Conservation (phyloP, 2,113 vertebrate species). For the Cyrtonyx montezumae region DNA sequence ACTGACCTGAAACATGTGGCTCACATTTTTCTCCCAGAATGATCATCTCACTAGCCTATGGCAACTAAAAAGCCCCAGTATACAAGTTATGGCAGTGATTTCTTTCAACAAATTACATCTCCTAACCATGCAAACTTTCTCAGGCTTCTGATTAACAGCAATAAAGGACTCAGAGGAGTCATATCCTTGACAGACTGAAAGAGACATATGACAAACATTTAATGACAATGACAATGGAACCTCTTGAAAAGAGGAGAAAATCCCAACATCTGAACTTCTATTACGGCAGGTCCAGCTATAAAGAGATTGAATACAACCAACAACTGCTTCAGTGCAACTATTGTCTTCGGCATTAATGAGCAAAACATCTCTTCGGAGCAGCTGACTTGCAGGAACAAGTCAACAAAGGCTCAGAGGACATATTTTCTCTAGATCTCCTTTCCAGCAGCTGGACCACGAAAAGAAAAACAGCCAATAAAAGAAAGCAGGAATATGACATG, state of each 20-base stretch:
- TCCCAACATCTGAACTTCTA: not conserved
- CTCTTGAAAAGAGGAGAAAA: not conserved
- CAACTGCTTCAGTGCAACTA: not conserved
- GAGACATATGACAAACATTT: not conserved
- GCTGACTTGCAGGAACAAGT: not conserved
- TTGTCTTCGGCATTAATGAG: not conserved
- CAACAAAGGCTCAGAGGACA: not conserved
- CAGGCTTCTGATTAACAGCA: not conserved
- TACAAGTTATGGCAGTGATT: not conserved
- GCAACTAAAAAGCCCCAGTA: not conserved
- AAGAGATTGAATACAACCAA: not conserved
- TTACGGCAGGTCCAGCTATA: not conserved
- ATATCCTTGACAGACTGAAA: not conserved
- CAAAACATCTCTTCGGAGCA: not conserved
- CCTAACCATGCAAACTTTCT: not conserved
- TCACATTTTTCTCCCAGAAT: not conserved
- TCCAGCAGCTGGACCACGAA: not conserved
- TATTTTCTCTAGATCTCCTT: not conserved
- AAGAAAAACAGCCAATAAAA: not conserved
- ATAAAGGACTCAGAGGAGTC: not conserved
- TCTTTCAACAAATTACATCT: not conserved
- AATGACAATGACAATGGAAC: not conserved
- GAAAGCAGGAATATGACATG: not conserved
- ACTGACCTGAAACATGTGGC: not conserved
- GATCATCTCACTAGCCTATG: not conserved